A percentile compares a stretch with the other conserved stretches of the same genome.
These are phyloP conservation scores for Alloplasta piceator DNA, from an alignment of 2,888 invertebrate genomes.

Conservation along the genomic window DNA sequence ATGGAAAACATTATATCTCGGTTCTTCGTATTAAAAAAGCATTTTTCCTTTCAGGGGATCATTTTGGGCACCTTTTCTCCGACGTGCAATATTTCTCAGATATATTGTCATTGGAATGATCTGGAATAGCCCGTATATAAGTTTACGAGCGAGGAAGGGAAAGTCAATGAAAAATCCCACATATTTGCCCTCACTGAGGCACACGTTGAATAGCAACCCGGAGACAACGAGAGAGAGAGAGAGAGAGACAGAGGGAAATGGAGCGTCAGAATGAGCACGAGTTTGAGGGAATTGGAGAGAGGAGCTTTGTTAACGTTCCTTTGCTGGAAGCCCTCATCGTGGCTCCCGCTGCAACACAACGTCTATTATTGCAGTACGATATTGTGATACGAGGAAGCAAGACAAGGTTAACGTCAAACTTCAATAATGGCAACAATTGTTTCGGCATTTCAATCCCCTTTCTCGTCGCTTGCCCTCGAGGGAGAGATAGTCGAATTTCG, in stretches of 20 bases:
- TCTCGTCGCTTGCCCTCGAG: constrained; percentile 19
- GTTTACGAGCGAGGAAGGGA: no score
- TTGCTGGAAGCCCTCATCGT: constrained; percentile 15
- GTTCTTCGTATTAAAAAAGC: no score
- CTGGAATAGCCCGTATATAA: no score
- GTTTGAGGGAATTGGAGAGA: neutral
- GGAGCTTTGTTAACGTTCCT: constrained; percentile 24
- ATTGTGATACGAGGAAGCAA: constrained; percentile 16
- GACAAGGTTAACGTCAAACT: constrained; percentile 39
- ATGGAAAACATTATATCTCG: no score
- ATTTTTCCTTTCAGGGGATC: no score
- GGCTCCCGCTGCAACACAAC: constrained; percentile 1
- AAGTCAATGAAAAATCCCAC: constrained; percentile 39
- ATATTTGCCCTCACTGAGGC: neutral
- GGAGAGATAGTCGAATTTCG: neutral
- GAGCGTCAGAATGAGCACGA: no score
- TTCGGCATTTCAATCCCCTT: neutral
- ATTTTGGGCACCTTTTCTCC: no score
- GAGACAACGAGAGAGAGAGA: neutral
- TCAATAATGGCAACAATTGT: constrained; percentile 58
- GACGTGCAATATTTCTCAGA: no score
- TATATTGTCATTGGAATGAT: no score
- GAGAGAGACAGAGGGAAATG: neutral
- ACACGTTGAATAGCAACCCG: neutral
- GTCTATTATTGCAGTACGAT: neutral